These are phyloP conservation scores for Eremobia ochroleuca DNA, from an alignment of 2,888 invertebrate genomes.

Conservation along the genomic window DNA sequence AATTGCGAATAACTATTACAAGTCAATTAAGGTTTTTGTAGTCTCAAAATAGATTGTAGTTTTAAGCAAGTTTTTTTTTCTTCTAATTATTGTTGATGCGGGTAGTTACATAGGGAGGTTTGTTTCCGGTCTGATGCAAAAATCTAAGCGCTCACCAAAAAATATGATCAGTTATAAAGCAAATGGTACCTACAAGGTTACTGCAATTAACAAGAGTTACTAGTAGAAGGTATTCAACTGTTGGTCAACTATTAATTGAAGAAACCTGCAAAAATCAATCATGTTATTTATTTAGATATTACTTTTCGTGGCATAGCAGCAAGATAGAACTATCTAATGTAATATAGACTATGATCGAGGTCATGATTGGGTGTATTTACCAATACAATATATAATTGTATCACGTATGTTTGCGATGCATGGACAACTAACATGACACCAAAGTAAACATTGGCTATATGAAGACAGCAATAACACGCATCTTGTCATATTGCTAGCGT, in stretches of 20 bases:
- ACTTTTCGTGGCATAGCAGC: neutral
- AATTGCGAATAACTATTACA: slow-evolving; percentile 21
- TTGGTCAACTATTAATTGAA: neutral
- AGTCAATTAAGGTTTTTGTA: slow-evolving; percentile 17
- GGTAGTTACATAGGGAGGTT: neutral
- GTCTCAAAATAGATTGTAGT: slow-evolving; percentile 11
- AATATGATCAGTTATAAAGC: neutral
- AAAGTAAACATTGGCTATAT: neutral
- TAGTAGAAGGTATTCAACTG: neutral
- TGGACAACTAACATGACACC: neutral
- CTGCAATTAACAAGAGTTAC: neutral
- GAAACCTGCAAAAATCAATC: neutral
- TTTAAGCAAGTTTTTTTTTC: neutral
- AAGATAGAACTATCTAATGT: neutral
- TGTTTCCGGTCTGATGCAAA: neutral
- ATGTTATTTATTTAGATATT: neutral
- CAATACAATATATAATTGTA: neutral
- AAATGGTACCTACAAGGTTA: neutral
- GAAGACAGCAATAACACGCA: slow-evolving; percentile 27
- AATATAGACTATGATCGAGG: neutral
- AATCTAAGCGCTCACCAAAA: neutral
- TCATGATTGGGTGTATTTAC: neutral
- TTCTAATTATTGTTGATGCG: neutral
- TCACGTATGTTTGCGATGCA: neutral
- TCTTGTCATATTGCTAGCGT: slow-evolving; percentile 7